Conservation (phyloP, 2,113 vertebrate species). For the Podarcis cretensis region DNA sequence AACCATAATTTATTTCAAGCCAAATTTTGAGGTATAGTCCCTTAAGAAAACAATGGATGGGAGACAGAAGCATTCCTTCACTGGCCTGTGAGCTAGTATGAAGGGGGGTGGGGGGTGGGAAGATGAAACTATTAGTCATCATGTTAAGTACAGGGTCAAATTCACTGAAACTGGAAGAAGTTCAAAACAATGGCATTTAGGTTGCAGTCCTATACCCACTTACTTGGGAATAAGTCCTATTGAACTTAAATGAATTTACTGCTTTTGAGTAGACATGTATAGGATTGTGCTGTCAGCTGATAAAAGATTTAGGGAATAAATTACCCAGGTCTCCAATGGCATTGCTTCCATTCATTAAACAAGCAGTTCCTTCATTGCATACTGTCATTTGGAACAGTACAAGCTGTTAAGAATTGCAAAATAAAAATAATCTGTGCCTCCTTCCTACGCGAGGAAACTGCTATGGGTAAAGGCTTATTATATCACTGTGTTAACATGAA, state of each 20-base stretch:
- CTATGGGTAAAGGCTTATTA: neutral
- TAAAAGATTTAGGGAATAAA: neutral
- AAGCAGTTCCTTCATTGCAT: slow-evolving; percentile 4
- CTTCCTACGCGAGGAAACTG: neutral
- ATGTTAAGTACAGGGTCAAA: slow-evolving; percentile 11
- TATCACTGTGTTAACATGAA: neutral
- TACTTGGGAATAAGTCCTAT: neutral
- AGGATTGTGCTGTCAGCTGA: neutral
- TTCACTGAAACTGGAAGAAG: slow-evolving; percentile 30
- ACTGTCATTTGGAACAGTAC: slow-evolving; percentile 10
- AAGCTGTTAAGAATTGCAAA: slow-evolving; percentile 21
- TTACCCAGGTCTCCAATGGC: neutral
- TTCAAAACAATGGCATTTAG: slow-evolving; percentile 16
- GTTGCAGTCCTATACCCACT: neutral
- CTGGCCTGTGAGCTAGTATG: slow-evolving; percentile 35
- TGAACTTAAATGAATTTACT: neutral
- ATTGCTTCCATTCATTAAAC: slow-evolving; percentile 24
- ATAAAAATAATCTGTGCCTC: slow-evolving; percentile 1
- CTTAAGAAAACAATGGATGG: slow-evolving; percentile 28
- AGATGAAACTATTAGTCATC: neutral
- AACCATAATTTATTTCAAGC: slow-evolving; percentile 49
- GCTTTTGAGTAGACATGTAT: neutral
- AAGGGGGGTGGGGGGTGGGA: neutral
- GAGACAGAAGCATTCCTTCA: neutral
- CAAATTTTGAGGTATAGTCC: slow-evolving; percentile 38